Base-by-base conservation (phyloP, 2,888 invertebrate genomes). In the Chymomyza amoena region DNA sequence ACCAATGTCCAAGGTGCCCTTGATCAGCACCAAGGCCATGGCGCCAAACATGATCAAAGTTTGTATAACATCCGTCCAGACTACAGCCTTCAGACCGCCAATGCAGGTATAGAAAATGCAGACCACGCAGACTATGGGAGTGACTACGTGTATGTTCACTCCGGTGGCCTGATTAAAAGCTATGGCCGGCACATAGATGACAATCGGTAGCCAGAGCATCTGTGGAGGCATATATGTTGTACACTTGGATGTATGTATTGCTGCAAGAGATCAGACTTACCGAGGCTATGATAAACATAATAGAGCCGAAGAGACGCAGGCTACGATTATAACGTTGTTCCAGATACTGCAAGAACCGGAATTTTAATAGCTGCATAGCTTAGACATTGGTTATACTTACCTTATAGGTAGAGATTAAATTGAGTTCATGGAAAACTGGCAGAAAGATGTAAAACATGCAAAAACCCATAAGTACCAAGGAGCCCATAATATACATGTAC, bases 81-180 rank as follows among this genome's bases (percentile, higher is more conserved):
- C 95, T 0, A 95, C 95, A 5, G 92, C 92, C 88, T 94, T 94
- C 3, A 95, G 89, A 15, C 95, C 95, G 69, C 95, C 95, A 91
- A 96, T 93, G 70, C 95, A 94, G 0, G 96, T 96, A 87, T 96
- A 96, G 90, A 96, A 95, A 86, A 96, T 96, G 89, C 96, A 96
- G 32, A 96, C 95, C 16, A 94, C 88, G 75, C 96, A 96, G 4
- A 96, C 95, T 18, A 96, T 92, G 1, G 95, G 94, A 2, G 96
- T 95, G 0, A 96, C 93, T 32, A 95, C 93, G 88, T 96, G 96
- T 57, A 96, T 93, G 81, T 95, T 95, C 0, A 95, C 93, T 13
- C 96, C 96, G 5, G 96, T 96, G 3, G 96, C 96, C 95, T 95
- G 95, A 91, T 95, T 95, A 81, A 95, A 95, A 6, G 95, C 95